Base-by-base conservation (phyloP, 1,140 invertebrate genomes). In the Bombyx mandarina region DNA sequence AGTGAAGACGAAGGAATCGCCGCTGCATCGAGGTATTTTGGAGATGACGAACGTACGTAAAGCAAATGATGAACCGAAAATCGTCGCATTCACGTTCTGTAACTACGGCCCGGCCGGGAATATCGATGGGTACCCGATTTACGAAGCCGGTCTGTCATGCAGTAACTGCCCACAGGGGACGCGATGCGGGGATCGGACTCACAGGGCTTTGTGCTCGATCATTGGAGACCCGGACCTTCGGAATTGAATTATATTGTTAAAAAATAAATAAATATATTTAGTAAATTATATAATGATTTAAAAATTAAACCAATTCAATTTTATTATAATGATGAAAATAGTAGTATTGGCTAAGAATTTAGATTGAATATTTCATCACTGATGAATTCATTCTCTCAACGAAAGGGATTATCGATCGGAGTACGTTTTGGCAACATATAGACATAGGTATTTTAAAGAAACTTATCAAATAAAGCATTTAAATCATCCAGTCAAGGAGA, bases 61-160 rank as follows among this genome's bases (percentile, higher is more conserved):
- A 43, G 66, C 58, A 56, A 56, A 62, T 12, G 63, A 66, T 43
- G 74, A 79, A 12, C 56, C 69, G 0, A 75, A 74, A 56, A 77
- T 86, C 26, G 68, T 84, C 58, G 80, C 79, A 0, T 82, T 76
- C 53, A 84, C 82, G 47, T 75, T 86, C 66, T 86, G 83, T 60
- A 84, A 86, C 57, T 86, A 86, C 47, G 83, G 83, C 3, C 83
- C 83, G 26, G 81, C 81, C 35, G 83, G 83, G 8, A 86, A 86
- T 57, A 76, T 83, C 45, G 77, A 82, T 12, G 83, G 83, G 2
- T 83, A 83, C 54, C 83, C 83, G 7, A 84, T 86, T 59, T 86
- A 86, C 53, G 72, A 82, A 55, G 70, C 73, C 8, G 83, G 83
- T 3, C 43, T 58, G 2, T 73, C 77, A 43, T 86, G 83, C 52